Evolutionary conservation across 2,797 vertebrate genomes (phyloP).

Genomic region (Neosalanx taihuensis): DNA sequence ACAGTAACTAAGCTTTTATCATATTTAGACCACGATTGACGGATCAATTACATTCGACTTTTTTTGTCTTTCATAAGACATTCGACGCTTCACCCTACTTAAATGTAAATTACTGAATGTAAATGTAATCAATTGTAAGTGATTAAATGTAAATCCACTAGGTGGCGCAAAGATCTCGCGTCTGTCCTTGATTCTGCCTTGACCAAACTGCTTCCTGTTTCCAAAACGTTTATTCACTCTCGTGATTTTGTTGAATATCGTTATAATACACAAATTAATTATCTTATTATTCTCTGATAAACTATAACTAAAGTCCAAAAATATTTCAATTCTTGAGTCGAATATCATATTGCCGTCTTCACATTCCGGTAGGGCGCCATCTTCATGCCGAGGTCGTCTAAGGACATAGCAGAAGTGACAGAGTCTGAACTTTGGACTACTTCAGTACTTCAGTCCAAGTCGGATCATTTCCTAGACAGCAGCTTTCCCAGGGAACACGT

Average conservation of each 20-base stretch:
- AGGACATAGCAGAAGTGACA: not conserved
- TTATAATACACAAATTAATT: not conserved
- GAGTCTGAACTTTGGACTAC: not conserved
- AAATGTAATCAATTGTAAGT: not conserved
- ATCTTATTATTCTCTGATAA: not conserved
- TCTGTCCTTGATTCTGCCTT: not conserved
- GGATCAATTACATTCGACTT: not conserved
- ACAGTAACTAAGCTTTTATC: no score
- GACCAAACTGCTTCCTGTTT: not conserved
- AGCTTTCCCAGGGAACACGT: not conserved
- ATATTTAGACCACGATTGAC: not conserved
- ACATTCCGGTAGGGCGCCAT: not conserved
- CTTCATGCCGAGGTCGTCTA: not conserved
- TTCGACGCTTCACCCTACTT: not conserved
- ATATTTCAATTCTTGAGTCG: not conserved
- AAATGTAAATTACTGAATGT: no score
- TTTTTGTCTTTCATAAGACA: not conserved
- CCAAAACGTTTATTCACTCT: not conserved
- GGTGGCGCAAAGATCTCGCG: not conserved
- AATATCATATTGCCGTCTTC: not conserved
- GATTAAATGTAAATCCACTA: not conserved
- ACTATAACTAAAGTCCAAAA: no score
- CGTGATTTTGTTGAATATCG: not conserved
- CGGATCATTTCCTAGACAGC: not conserved
- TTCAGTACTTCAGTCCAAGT: not conserved